Percentiles rank a stretch among this genome's conserved stretches.
Evolutionary conservation across 2,888 invertebrate species (phyloP).

Genomic region (Cloeon dipterum): DNA sequence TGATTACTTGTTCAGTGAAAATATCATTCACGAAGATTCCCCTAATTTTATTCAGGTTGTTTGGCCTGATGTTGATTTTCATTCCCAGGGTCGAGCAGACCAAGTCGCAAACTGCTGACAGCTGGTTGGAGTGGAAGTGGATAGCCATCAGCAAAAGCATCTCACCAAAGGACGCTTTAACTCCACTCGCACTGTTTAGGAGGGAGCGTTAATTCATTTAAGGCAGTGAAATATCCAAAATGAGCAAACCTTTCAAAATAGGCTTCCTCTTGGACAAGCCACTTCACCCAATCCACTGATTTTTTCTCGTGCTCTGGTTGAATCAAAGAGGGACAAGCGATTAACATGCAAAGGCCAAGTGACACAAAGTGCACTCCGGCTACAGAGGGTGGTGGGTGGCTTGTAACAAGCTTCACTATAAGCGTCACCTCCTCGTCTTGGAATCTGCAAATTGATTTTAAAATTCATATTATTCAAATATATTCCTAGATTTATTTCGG

Average conservation of each 20-base stretch:
- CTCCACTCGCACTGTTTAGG: constrained; percentile 44
- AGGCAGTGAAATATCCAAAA: not conserved
- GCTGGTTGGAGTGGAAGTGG: constrained; percentile 89
- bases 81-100: constrained; percentile 87
- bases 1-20: constrained; percentile 69
- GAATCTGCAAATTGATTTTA: constrained; percentile 26
- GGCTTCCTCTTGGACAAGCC: constrained; percentile 76
- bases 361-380: constrained; percentile 86
- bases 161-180: constrained; percentile 79
- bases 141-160: constrained; percentile 90
- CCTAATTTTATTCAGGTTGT: constrained; percentile 70
- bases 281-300: constrained; percentile 81
- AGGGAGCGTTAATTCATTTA: not conserved
- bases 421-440: constrained; percentile 78
- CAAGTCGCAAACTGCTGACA: constrained; percentile 77
- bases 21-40: constrained; percentile 91
- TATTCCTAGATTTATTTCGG: not conserved
- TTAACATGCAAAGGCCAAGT: constrained; percentile 77
- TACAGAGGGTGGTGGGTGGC: constrained; percentile 70
- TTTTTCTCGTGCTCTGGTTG: constrained; percentile 58
- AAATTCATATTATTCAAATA: not conserved
- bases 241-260: constrained; percentile 71
- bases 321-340: constrained; percentile 76
- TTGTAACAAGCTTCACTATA: constrained; percentile 64
- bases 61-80: constrained; percentile 74